Base-by-base conservation (phyloP, 2,888 invertebrate species). In the Allygus modestus region DNA sequence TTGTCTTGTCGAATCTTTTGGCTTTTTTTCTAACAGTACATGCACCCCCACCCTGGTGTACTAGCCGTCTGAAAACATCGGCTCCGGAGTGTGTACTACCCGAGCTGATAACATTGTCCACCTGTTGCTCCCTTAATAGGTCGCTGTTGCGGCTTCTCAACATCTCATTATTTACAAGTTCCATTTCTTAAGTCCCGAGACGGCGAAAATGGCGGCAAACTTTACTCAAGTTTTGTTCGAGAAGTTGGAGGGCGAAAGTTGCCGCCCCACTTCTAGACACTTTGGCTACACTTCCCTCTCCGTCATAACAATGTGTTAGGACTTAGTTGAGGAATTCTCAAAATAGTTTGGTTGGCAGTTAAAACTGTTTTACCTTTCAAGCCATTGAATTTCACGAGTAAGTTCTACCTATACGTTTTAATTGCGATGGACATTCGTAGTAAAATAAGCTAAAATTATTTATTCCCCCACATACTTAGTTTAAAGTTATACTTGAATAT, bases 1-100 rank as follows among this genome's bases (percentile, higher is more conserved):
- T 77, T 77, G 75, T 77, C 75, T 77, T 77, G 75, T 77, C 23
- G 75, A 46, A 77, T 77, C 75, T 77, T 1, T 73, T 46, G 46
- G 43, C 46, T 46, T 77, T 73, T 77, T 77, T 77, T 51, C 46
- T 37, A 46, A 46, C 26, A 46, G 46, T 46, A 46, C 1, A 7
- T 26, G 41, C 20, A 37, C 73, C 73, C 73, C 75, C 46, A 46
- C 75, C 75, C 75, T 17, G n/a, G 20, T 43, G 28, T 77, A 77
- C 75, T 77, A 77, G 46, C 75, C 12, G 46, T 11, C 2, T 46
- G 46, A 46, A 46, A 77, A 77, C 75, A 46, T 77, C 75, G 46
- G 46, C 33, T 26, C 20, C n/a, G 15, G 9, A 15, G 20, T 2
- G 37, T 41, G 37, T 77, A 77, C 75, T 77, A 43, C 46, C 26